These are phyloP conservation scores for Erebia ligea DNA, from an alignment of 2,888 invertebrate genomes.

Conservation along the genomic window DNA sequence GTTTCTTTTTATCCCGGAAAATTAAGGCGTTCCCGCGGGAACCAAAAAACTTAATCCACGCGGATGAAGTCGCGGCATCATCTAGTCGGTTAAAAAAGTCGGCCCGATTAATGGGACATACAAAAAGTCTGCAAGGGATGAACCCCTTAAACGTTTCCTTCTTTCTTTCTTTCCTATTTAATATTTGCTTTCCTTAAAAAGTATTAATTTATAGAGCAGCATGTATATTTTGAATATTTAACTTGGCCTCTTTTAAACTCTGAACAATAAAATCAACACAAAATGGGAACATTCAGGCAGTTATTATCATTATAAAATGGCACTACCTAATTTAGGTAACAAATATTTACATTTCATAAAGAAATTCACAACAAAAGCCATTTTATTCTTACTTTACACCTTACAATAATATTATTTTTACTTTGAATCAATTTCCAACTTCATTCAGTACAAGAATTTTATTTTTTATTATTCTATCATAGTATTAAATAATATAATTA, in stretches of 20 bases:
- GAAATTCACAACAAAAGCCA: slow-evolving; percentile 65
- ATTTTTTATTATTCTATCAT: neutral
- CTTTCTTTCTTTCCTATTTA: too few species aligned
- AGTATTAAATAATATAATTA: neutral
- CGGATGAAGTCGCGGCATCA: too few species aligned
- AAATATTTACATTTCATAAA: slow-evolving; percentile 55
- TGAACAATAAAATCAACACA: slow-evolving; percentile 76
- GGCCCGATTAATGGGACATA: too few species aligned
- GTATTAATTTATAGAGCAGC: neutral
- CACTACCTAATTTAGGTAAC: slow-evolving; percentile 49
- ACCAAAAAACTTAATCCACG: too few species aligned
- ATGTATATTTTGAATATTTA: slow-evolving; percentile 42
- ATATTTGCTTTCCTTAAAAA: too few species aligned
- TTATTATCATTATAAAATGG: slow-evolving; percentile 49
- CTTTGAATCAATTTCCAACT: neutral
- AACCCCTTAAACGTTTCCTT: too few species aligned
- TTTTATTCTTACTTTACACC: slow-evolving; percentile 44
- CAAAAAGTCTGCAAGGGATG: too few species aligned
- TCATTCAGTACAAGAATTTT: neutral
- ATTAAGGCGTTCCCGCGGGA: too few species aligned
- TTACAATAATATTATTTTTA: neutral
- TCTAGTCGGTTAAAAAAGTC: too few species aligned
- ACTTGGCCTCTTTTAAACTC: slow-evolving; percentile 66
- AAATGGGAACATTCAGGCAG: slow-evolving; percentile 61
- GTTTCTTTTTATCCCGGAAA: too few species aligned